Percentiles rank a stretch among this genome's conserved stretches.
phyloP scores from a whole-genome alignment of 35 echinoderm and acorn worm genomes.

The Anneissia japonica region DNA sequence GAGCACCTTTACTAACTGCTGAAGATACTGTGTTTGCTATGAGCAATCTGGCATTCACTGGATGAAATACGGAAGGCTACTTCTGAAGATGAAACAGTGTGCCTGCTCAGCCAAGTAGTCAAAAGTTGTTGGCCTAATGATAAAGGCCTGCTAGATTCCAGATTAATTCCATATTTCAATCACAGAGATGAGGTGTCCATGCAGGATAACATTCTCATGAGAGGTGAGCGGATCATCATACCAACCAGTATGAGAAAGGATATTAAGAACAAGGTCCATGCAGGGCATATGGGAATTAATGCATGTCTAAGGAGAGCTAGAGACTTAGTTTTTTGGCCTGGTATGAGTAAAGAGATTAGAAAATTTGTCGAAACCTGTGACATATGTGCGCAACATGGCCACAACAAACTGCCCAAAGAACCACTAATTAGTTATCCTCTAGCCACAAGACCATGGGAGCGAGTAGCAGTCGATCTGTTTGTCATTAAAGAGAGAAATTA shows the following conservation, averaged over 20 bases:
- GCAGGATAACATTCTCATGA: slow-evolving; percentile 36
- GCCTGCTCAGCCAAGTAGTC: too few relatives aligned
- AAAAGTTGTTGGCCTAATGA: too few relatives aligned
- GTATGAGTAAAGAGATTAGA: slow-evolving; percentile 45
- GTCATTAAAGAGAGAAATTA: not conserved
- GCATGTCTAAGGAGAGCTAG: slow-evolving; percentile 44
- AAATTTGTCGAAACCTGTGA: slow-evolving; percentile 51
- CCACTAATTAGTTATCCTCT: slow-evolving; percentile 9
- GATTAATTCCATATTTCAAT: too few relatives aligned
- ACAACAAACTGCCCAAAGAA: not conserved
- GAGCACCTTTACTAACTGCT: not conserved
- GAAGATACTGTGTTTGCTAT: not conserved
- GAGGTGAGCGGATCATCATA: slow-evolving; percentile 46
- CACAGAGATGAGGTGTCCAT: slow-evolving; percentile 61
- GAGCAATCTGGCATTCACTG: not conserved
- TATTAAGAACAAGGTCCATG: slow-evolving; percentile 49
- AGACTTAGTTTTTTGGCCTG: slow-evolving; percentile 59
- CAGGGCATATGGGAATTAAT: slow-evolving; percentile 50
- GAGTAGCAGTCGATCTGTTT: slow-evolving; percentile 8
- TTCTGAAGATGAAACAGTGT: too few relatives aligned
- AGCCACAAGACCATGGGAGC: slow-evolving; percentile 16
- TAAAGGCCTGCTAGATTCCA: too few relatives aligned
- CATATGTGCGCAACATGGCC: slow-evolving; percentile 12
- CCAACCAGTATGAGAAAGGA: slow-evolving; percentile 18
- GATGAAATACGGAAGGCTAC: slow-evolving; percentile 32